Base-by-base conservation (phyloP, 2,797 vertebrate species). In the Gymnoscopelus braueri region DNA sequence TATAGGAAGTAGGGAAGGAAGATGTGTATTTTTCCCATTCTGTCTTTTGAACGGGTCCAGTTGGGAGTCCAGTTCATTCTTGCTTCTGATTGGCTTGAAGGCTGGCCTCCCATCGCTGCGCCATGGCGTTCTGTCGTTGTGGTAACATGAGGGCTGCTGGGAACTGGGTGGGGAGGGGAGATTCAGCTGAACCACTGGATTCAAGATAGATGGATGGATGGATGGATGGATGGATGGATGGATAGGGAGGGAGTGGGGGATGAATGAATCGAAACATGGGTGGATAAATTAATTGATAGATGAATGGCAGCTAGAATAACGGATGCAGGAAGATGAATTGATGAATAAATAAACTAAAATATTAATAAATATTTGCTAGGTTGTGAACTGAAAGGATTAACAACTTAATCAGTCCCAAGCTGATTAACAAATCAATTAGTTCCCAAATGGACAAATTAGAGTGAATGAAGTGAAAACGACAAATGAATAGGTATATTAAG, bases 71-170 rank as follows among this genome's bases (percentile, higher is more conserved):
- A 63, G 61, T 32, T 87, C 73, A 88, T 23, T 86, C 77, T 73
- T 87, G 88, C 80, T 90, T 89, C 82, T 90, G 88, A 82, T 84
- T 89, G 86, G 89, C 82, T 74, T 82, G 70, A 10, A 90, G 72
- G 54, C 85, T 89, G 26, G 88, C 90, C 82, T 93, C 91, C 92
- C 91, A 93, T 51, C 89, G 80, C 71, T 86, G 84, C 0, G 89
- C 90, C 91, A 93, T 90, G 75, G 88, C 71, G 26, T 89, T 93
- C 77, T 87, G 88, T 74, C 85, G 88, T 24, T 75, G 81, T 24
- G 84, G 80, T 55, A 77, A 77, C 5, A 82, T 82, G 69, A 88
- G 85, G 66, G 76, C 76, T 7, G 77, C 69, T 62, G 86, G 83
- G 59, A 89, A 92, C 91, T 92, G 84, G 71, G 39, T 72, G 78